Evolutionary conservation across 2,797 vertebrate genomes (phyloP).

Genomic region (Spheniscus humboldti): DNA sequence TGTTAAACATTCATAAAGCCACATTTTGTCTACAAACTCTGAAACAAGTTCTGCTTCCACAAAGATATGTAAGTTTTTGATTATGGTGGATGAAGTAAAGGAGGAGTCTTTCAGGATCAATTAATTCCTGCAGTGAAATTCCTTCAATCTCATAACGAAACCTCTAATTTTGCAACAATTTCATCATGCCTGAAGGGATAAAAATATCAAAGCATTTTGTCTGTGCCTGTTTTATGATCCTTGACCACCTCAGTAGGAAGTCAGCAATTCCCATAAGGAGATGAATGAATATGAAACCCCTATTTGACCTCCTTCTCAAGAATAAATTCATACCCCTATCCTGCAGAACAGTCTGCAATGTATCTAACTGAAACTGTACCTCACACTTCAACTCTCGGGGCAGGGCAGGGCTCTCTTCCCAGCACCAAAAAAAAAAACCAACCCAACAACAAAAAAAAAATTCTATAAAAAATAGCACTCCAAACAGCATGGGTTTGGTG

Average conservation of each 20-base stretch:
- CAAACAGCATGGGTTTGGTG: not conserved
- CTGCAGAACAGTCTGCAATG: not conserved
- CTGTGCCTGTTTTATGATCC: not conserved
- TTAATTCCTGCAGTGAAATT: not conserved
- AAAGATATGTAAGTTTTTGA: not conserved
- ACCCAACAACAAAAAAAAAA: not conserved
- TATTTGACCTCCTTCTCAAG: not conserved
- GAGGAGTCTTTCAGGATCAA: not conserved
- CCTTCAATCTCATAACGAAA: not conserved
- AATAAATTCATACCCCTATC: not conserved
- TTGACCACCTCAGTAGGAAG: not conserved
- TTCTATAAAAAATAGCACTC: not conserved
- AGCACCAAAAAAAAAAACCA: not conserved
- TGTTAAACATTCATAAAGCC: not conserved
- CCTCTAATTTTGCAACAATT: not conserved
- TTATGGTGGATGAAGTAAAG: not conserved
- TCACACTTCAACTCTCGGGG: not conserved
- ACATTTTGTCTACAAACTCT: not conserved
- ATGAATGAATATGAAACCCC: not conserved
- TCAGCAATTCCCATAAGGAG: not conserved
- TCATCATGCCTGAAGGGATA: not conserved
- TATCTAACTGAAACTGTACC: not conserved
- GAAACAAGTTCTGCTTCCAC: not conserved
- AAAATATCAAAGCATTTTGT: constrained; percentile 5
- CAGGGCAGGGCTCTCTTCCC: not conserved